Percentiles rank a stretch among this genome's conserved stretches.
Evolutionary conservation across 2,113 vertebrate species (phyloP).

Genomic region (Pithys albifrons): DNA sequence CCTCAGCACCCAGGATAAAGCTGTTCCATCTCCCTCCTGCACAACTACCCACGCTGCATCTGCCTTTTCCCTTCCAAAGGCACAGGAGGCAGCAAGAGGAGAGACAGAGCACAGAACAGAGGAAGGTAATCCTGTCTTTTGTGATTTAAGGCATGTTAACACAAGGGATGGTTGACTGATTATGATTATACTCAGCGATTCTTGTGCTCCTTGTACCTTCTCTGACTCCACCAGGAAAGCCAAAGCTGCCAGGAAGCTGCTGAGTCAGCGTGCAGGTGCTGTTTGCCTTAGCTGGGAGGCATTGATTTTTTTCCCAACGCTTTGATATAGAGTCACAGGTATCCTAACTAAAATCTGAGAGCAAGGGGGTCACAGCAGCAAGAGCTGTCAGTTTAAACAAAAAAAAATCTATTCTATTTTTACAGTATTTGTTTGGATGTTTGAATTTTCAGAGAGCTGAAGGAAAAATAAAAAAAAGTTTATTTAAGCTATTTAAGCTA

Average conservation of each 20-base stretch:
- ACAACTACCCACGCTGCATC: background rate
- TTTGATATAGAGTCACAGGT: slow-evolving; percentile 28
- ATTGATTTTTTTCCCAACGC: slow-evolving; percentile 10
- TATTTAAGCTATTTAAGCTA: background rate
- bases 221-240: slow-evolving; percentile 2
- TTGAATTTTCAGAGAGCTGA: background rate
- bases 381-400: background rate
- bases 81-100: background rate
- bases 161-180: slow-evolving; percentile 26
- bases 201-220: background rate
- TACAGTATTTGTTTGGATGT: background rate
- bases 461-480: background rate
- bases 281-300: slow-evolving; percentile 39
- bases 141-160: slow-evolving; percentile 32
- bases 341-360: slow-evolving; percentile 27
- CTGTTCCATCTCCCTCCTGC: background rate
- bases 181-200: background rate
- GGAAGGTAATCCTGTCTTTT: slow-evolving; percentile 3
- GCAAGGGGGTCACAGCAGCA: background rate
- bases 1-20: slow-evolving; percentile 10
- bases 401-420: background rate
- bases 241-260: background rate
- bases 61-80: background rate
- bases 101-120: background rate
- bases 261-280: slow-evolving; percentile 53